Conservation (phyloP, 2,888 invertebrate genomes). For the Euplexia lucipara region DNA sequence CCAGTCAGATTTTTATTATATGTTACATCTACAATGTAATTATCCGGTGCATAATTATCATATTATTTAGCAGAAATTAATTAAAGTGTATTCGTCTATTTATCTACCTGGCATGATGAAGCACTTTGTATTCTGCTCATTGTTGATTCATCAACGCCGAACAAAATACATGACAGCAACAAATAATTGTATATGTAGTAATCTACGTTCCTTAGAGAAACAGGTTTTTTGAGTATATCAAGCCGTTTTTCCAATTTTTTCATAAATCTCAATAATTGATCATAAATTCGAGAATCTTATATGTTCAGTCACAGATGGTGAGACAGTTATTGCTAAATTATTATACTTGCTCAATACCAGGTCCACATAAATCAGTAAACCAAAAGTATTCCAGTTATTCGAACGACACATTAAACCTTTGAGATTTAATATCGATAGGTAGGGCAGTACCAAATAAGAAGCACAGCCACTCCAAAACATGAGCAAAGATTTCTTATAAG, state of each 20-base stretch:
- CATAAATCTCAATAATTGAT: conserved; percentile 1
- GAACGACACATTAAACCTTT: conserved; percentile 14
- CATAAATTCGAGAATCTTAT: conserved; percentile 16
- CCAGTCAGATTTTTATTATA: conserved; percentile 7
- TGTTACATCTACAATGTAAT: not conserved
- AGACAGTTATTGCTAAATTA: conserved; percentile 19
- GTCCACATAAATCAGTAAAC: conserved; percentile 10
- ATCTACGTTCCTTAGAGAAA: not conserved
- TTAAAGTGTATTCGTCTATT: conserved; percentile 26
- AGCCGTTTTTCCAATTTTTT: conserved; percentile 9
- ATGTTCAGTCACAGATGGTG: conserved; percentile 17
- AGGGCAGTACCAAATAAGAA: conserved; percentile 12
- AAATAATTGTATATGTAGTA: conserved; percentile 15
- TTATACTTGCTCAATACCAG: conserved; percentile 10
- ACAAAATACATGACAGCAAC: not conserved
- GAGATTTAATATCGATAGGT: conserved; percentile 3
- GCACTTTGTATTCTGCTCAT: conserved; percentile 12
- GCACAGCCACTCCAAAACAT: conserved; percentile 10
- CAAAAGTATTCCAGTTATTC: conserved; percentile 6
- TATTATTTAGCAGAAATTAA: conserved; percentile 12
- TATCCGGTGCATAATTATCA: conserved; percentile 15
- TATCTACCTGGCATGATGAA: conserved; percentile 23
- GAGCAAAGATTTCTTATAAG: conserved; percentile 35
- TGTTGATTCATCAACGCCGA: conserved; percentile 8
- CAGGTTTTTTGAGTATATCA: not conserved